Conservation (phyloP, 2,888 invertebrate genomes). For the Thera obeliscata region DNA sequence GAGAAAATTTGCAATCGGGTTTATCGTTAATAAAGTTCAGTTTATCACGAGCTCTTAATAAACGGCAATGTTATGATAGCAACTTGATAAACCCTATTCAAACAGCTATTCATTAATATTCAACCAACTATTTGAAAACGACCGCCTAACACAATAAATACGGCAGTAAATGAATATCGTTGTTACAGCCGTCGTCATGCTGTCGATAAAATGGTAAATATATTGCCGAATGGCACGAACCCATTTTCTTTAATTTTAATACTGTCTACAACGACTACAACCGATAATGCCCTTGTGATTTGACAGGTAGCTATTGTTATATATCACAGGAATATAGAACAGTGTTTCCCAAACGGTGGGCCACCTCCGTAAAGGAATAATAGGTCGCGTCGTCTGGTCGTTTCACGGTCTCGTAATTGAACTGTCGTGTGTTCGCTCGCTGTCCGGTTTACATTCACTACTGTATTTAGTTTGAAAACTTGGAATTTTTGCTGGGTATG, state of each 20-base stretch:
- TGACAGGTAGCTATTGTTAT: conserved; percentile 19
- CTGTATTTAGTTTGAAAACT: not conserved
- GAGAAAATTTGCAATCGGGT: not conserved
- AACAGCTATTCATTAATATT: conserved; percentile 19
- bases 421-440: not conserved
- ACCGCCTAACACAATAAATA: conserved; percentile 20
- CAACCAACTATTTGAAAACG: conserved; percentile 22
- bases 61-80: conserved; percentile 11
- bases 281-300: conserved; percentile 19
- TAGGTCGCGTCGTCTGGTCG: not conserved
- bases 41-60: not conserved
- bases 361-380: not conserved
- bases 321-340: not conserved
- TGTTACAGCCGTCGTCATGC: conserved; percentile 24
- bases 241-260: conserved; percentile 40
- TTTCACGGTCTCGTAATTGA: conserved; percentile 6
- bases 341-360: conserved; percentile 3
- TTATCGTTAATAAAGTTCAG: not conserved
- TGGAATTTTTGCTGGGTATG: too few relatives aligned
- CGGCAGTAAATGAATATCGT: conserved; percentile 29
- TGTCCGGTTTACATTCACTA: not conserved
- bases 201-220: conserved; percentile 34
- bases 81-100: conserved; percentile 20
- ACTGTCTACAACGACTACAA: conserved; percentile 17
- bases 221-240: conserved; percentile 34